Evolutionary conservation across 2,797 vertebrate genomes (phyloP).

Genomic region (Galago senegalensis): DNA sequence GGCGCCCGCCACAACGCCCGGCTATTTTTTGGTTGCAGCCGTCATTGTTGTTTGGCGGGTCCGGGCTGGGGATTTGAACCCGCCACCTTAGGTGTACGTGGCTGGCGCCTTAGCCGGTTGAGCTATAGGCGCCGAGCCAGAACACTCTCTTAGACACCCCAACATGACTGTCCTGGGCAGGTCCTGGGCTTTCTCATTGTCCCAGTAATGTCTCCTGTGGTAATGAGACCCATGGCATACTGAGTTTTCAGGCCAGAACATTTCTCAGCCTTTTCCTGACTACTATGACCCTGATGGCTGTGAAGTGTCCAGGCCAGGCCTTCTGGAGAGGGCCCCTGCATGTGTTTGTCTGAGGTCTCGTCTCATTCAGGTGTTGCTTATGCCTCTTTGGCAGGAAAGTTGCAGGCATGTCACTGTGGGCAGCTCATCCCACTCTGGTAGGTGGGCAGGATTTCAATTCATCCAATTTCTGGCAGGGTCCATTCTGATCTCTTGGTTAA

Average conservation of each 20-base stretch:
- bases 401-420: accelerated
- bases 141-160: too few relatives aligned
- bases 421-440: accelerated
- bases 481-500: not conserved
- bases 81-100: too few relatives aligned
- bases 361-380: not conserved
- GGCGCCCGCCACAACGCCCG: too few relatives aligned
- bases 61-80: too few relatives aligned
- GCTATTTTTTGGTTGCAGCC: too few relatives aligned
- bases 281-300: not conserved
- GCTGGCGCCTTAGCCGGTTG: too few relatives aligned
- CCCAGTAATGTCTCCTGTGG: not conserved
- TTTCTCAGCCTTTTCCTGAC: not conserved
- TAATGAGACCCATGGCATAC: accelerated
- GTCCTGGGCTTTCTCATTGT: not conserved
- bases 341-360: not conserved
- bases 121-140: too few relatives aligned
- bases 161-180: accelerated
- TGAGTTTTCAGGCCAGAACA: not conserved
- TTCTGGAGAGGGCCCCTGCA: not conserved
- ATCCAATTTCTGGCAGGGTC: accelerated
- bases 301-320: not conserved
- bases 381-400: not conserved
- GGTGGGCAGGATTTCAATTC: accelerated
- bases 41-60: too few relatives aligned